Percentiles rank a stretch among this genome's conserved stretches.
These are phyloP conservation scores for Formica selysi DNA, from an alignment of 1,140 invertebrate species.

Conservation along the genomic window DNA sequence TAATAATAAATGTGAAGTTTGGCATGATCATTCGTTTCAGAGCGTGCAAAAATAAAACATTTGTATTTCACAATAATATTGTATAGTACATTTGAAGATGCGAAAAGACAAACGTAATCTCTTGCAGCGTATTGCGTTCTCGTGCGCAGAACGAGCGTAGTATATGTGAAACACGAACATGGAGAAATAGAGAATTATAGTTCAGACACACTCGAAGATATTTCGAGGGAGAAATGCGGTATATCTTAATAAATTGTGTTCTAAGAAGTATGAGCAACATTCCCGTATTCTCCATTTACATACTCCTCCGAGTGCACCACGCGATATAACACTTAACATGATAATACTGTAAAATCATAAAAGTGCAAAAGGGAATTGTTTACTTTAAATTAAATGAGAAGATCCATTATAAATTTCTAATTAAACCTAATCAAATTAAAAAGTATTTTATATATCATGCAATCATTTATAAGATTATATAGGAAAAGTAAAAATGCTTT, in stretches of 20 bases:
- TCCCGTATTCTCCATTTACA: slow-evolving; percentile 22
- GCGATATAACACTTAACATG: slow-evolving; percentile 23
- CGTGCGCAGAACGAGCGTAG: neutral
- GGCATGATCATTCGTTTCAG: neutral
- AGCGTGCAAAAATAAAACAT: neutral
- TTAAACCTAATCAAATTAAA: slow-evolving; percentile 37
- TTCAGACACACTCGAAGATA: slow-evolving; percentile 24
- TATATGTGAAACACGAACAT: slow-evolving; percentile 11
- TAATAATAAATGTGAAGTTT: neutral
- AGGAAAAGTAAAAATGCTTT: neutral
- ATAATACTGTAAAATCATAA: slow-evolving; percentile 31
- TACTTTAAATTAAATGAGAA: slow-evolving; percentile 33
- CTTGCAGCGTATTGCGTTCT: slow-evolving; percentile 4
- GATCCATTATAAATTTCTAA: slow-evolving; percentile 45
- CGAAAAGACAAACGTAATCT: slow-evolving; percentile 21
- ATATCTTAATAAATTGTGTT: slow-evolving; percentile 51
- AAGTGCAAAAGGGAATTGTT: slow-evolving; percentile 20
- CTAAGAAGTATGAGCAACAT: slow-evolving; percentile 42
- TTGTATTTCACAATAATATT: slow-evolving; percentile 23
- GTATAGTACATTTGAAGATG: neutral
- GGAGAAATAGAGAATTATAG: slow-evolving; percentile 32
- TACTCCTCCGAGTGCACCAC: neutral
- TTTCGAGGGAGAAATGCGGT: slow-evolving; percentile 7
- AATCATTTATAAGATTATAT: slow-evolving; percentile 25
- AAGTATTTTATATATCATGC: slow-evolving; percentile 3